These are phyloP conservation scores for Palloptera scutellata DNA, from an alignment of 2,888 invertebrate genomes.

Conservation along the genomic window DNA sequence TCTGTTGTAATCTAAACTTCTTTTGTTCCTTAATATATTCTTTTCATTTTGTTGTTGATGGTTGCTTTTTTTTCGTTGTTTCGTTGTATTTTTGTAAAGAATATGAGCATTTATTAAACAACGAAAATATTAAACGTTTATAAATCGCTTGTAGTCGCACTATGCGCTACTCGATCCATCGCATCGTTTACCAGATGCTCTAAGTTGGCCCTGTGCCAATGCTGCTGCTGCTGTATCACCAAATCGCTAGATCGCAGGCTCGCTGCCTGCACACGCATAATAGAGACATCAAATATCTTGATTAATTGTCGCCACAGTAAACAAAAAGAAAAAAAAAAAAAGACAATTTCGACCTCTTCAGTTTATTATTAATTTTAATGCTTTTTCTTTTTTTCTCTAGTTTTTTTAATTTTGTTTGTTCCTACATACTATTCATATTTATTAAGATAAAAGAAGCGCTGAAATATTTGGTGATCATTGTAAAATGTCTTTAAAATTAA, in stretches of 20 bases:
- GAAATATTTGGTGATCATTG: conserved; percentile 32
- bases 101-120: conserved; percentile 49
- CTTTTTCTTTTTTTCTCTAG: too few relatives aligned
- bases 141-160: conserved; percentile 40
- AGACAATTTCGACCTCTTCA: too few relatives aligned
- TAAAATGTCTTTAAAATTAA: conserved; percentile 27
- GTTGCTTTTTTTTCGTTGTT: not conserved
- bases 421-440: conserved; percentile 15
- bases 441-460: conserved; percentile 30
- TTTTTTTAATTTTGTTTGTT: too few relatives aligned
- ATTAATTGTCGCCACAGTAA: conserved; percentile 38
- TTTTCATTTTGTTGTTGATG: not conserved
- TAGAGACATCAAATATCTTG: conserved; percentile 40
- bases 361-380: too few relatives aligned
- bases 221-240: not conserved
- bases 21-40: conserved; percentile 23
- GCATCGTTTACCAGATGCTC: not conserved
- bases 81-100: conserved; percentile 5
- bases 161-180: not conserved
- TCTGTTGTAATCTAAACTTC: conserved; percentile 30
- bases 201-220: not conserved
- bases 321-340: not conserved
- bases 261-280: conserved; percentile 32
- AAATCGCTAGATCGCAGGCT: conserved; percentile 3
- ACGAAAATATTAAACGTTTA: conserved; percentile 49